Conservation (phyloP, 1,140 invertebrate genomes). For the Heliconius congener region DNA sequence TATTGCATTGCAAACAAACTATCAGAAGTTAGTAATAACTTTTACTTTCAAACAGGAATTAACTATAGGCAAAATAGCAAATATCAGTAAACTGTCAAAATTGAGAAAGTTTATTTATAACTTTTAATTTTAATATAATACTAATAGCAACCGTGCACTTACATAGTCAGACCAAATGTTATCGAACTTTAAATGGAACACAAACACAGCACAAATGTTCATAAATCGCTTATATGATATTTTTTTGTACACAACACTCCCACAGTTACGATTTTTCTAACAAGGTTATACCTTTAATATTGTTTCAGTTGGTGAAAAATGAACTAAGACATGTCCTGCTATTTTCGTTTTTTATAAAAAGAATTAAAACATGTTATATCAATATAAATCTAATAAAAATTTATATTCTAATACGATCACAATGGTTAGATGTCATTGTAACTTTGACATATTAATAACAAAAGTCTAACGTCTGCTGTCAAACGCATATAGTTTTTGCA, state of each 20-base stretch:
- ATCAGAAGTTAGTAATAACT: not conserved
- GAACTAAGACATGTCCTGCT: not conserved
- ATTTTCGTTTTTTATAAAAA: not conserved
- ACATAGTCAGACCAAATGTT: conserved; percentile 24
- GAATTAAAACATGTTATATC: not conserved
- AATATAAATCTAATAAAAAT: not conserved
- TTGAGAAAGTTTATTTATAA: conserved; percentile 17
- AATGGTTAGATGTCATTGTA: conserved; percentile 6
- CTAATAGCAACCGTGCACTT: not conserved
- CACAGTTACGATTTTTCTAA: not conserved
- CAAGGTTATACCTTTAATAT: not conserved
- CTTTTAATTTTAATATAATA: not conserved
- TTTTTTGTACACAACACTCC: not conserved
- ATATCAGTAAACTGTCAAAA: conserved; percentile 14
- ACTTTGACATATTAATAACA: conserved; percentile 2
- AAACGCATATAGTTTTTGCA: not conserved
- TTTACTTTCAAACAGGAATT: conserved; percentile 27
- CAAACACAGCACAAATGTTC: conserved; percentile 43
- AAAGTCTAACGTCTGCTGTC: not conserved
- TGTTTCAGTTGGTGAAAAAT: not conserved
- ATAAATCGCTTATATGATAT: conserved; percentile 41
- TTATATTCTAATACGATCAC: conserved; percentile 8
- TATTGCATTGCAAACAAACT: not conserved
- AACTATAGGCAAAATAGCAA: conserved; percentile 21
- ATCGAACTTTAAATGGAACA: conserved; percentile 62